Evolutionary conservation across 2,888 invertebrate genomes (phyloP), one percentile per base, ranked within the genome.

Genomic region (Tholera decimalis): DNA sequence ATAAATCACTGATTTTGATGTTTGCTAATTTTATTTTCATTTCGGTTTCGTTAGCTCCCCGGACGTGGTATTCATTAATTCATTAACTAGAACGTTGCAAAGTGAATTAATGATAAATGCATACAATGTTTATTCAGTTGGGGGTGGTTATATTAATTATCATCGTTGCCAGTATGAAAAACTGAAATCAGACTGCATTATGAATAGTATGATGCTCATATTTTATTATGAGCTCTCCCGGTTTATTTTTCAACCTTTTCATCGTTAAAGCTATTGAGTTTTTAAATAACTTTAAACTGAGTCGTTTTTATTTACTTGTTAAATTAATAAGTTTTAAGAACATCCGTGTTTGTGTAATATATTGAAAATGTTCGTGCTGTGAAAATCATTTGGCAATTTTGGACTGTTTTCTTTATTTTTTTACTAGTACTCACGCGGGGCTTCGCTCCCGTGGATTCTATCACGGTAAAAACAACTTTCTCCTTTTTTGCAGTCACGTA

Each of bases 91-190:
- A 65, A 56, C 39, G 15, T 20, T 46, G 22, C 18, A 43, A 43
- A 60, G 24, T 28, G 22, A 60, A 54, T 49, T 24, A 49, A 44
- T 43, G 33, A 73, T 54, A 61, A 47, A 60, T 54, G 24, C 30
- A 51, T 56, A 64, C 24, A 39, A 33, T 28, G n/a, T 65, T 56
- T 50, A 41, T 43, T 59, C 9, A 33, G 35, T 43, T 33, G 3
- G 4, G 20, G 33, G 8, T 20, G 28, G 11, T 28, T 43, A 47
- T n/a, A 47, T 37, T 53, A 22, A 70, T 55, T 8, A 22, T 28
- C 3, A 35, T 15, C 39, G 76, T 46, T 50, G 24, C 62, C 41
- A 39, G 51, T 6, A 15, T 37, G 24, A 72, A 77, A 71, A 72
- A 77, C 15, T 39, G 0, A 46, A 71, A 30, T 58, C 2, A 13